These are phyloP conservation scores for Caenorhabditis briggsae DNA, from an alignment of 1,140 invertebrate species.

Conservation along the genomic window DNA sequence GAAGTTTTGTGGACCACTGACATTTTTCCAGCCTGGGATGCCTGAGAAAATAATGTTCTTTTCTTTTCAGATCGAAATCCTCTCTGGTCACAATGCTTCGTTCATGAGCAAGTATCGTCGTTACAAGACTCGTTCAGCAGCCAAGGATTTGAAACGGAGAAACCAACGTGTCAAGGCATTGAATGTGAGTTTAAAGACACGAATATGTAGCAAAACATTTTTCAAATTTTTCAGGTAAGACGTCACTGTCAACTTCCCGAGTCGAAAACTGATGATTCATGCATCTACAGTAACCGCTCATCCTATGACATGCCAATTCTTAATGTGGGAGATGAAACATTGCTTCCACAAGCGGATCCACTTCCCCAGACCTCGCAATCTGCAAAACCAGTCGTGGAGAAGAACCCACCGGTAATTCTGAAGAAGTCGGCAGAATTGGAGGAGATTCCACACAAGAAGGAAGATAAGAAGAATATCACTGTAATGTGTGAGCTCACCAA, in stretches of 20 bases:
- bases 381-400: not conserved
- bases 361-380: not conserved
- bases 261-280: constrained; percentile 11
- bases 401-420: not conserved
- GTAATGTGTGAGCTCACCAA: constrained; percentile 23
- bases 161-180: constrained; percentile 31
- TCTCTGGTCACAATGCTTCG: constrained; percentile 15
- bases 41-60: not conserved
- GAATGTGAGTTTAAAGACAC: not conserved
- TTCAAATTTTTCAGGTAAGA: not conserved
- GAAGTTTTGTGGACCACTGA: not conserved
- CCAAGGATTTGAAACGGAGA: constrained; percentile 24
- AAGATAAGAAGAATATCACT: not conserved
- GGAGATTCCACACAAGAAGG: not conserved
- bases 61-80: constrained; percentile 24
- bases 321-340: not conserved
- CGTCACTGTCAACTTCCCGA: constrained; percentile 22
- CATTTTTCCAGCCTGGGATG: no score
- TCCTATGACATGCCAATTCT: not conserved
- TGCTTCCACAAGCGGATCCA: not conserved
- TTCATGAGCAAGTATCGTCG: constrained; percentile 43
- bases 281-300: constrained; percentile 20
- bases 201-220: not conserved
- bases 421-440: not conserved
- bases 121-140: constrained; percentile 4